Conservation (phyloP, 2,113 vertebrate species). For the Tragelaphus scriptus region DNA sequence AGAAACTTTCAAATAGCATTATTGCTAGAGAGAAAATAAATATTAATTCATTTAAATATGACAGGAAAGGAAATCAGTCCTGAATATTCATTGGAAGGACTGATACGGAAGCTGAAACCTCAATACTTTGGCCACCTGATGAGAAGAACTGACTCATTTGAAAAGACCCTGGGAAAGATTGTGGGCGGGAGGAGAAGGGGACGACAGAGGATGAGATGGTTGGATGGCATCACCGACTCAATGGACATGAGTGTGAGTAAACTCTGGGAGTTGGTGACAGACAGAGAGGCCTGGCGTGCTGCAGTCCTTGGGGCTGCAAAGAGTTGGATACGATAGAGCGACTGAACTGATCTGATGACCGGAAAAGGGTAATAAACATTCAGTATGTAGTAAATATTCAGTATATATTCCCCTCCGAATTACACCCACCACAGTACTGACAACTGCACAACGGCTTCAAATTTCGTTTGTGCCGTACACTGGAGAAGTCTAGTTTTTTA, state of each 20-base stretch:
- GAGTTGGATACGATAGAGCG: fast-evolving
- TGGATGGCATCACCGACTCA: fast-evolving
- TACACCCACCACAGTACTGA: neutral
- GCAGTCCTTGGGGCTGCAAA: neutral
- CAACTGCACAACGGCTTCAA: neutral
- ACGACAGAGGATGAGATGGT: neutral
- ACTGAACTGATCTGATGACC: neutral
- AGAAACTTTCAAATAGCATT: neutral
- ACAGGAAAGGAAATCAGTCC: neutral
- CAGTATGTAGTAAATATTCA: neutral
- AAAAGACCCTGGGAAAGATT: neutral
- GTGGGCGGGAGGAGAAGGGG: neutral
- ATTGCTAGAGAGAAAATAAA: neutral
- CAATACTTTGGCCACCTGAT: neutral
- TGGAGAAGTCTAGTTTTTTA: neutral
- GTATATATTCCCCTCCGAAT: neutral
- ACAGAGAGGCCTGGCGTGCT: neutral
- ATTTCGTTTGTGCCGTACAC: neutral
- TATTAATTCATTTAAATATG: constrained; percentile 28
- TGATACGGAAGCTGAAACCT: neutral
- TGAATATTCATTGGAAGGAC: neutral
- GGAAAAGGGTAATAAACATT: neutral
- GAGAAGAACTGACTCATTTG: neutral
- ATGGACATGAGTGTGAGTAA: neutral
- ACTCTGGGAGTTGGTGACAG: neutral